phyloP scores from a whole-genome alignment of 2,113 vertebrate species.

The Xiphophorus hellerii region DNA sequence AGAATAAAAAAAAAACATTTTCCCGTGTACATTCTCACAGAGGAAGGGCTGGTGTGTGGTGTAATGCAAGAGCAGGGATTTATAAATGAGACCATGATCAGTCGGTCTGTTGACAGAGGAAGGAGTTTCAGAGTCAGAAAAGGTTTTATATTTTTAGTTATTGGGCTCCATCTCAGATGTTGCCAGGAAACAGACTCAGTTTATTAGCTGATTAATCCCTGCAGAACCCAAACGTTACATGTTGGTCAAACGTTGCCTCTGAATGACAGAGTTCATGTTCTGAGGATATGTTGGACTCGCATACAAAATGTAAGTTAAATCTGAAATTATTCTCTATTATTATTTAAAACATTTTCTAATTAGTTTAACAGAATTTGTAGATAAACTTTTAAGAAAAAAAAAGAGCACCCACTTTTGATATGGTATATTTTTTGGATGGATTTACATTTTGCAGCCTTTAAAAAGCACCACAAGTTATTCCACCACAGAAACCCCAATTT shows the following conservation, averaged over 20 bases:
- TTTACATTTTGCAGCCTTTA: conserved; percentile 5
- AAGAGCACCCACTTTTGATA: conserved; percentile 20
- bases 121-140: not conserved
- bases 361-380: not conserved
- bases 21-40: conserved; percentile 64
- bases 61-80: conserved; percentile 33
- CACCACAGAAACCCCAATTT: not conserved
- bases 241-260: not conserved
- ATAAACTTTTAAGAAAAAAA: not conserved
- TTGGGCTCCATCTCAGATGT: no score
- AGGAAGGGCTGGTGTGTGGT: conserved; percentile 60
- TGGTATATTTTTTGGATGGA: conserved; percentile 14
- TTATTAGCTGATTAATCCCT: no score
- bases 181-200: not conserved
- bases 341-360: not conserved
- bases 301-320: not conserved
- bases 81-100: conserved; percentile 30
- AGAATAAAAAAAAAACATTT: conserved; percentile 59
- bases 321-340: conserved; percentile 10
- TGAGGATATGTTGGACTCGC: not conserved
- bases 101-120: no score
- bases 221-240: no score
- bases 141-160: not conserved
- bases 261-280: not conserved
- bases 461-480: conserved; percentile 2